Conservation (phyloP, 2,113 vertebrate species). For the Chrysemys picta region DNA sequence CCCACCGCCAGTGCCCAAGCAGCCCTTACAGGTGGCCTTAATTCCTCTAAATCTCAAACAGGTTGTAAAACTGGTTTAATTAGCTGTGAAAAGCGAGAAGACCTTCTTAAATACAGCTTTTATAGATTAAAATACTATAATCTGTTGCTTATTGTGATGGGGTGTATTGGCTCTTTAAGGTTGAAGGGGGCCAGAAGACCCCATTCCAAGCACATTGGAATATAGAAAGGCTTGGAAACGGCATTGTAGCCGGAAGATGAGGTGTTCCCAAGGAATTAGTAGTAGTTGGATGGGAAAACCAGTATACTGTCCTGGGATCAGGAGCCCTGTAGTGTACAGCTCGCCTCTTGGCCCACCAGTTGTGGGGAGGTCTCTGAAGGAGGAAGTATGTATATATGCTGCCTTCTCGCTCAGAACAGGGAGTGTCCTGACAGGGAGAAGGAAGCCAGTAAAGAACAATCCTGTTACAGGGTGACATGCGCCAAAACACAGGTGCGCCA, state of each 20-base stretch:
- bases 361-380: neutral
- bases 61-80: slow-evolving; percentile 46
- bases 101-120: slow-evolving; percentile 30
- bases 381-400: neutral
- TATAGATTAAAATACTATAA: slow-evolving; percentile 51
- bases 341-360: neutral
- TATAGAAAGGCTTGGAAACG: neutral
- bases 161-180: neutral
- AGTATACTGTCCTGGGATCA: neutral
- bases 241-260: neutral
- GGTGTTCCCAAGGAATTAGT: neutral
- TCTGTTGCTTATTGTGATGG: neutral
- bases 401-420: neutral
- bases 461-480: neutral
- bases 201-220: neutral
- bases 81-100: slow-evolving; percentile 24
- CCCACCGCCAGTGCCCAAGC: neutral
- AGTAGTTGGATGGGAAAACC: neutral
- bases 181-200: neutral
- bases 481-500: neutral
- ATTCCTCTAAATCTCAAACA: slow-evolving; percentile 23
- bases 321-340: neutral
- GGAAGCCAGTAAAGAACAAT: neutral
- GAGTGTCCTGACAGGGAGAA: too few species aligned
- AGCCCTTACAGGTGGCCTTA: slow-evolving; percentile 41